phyloP scores from a whole-genome alignment of 1,140 invertebrate genomes.

The Trichogramma pretiosum region DNA sequence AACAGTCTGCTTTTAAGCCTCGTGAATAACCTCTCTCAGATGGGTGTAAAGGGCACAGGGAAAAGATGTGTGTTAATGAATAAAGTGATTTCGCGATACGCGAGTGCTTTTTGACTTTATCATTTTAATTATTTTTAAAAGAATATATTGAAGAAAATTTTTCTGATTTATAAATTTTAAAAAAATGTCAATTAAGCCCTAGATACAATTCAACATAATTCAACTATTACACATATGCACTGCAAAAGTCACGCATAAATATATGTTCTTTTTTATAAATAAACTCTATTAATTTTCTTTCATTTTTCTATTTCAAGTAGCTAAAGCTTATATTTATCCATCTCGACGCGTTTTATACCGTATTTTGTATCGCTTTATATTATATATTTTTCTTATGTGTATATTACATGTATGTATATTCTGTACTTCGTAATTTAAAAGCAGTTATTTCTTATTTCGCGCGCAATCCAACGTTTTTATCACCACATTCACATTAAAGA shows the following conservation, averaged over 20 bases:
- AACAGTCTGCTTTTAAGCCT: conserved; percentile 47
- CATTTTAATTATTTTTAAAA: too few relatives aligned
- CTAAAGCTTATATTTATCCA: conserved; percentile 4
- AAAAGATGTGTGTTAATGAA: not conserved
- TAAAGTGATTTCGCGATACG: conserved; percentile 9
- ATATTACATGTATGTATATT: conserved; percentile 12
- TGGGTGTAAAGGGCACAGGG: not conserved
- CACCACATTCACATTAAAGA: conserved; percentile 11
- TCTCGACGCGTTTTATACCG: conserved; percentile 10
- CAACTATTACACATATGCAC: conserved; percentile 29
- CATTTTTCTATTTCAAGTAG: conserved; percentile 7
- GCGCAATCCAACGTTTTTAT: conserved; percentile 16
- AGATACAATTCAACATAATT: too few relatives aligned
- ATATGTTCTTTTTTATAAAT: conserved; percentile 26
- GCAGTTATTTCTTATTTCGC: not conserved
- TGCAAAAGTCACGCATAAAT: conserved; percentile 33
- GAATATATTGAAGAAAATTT: too few relatives aligned
- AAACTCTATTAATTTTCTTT: conserved; percentile 26
- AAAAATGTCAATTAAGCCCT: too few relatives aligned
- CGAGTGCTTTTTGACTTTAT: too few relatives aligned
- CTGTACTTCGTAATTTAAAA: conserved; percentile 8
- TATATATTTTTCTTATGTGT: conserved; percentile 14
- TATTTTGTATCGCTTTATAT: too few relatives aligned
- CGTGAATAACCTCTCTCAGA: conserved; percentile 31
- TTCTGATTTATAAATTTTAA: too few relatives aligned